phyloP scores from a whole-genome alignment of 2,888 invertebrate genomes.

The Philopedon plagiatum region DNA sequence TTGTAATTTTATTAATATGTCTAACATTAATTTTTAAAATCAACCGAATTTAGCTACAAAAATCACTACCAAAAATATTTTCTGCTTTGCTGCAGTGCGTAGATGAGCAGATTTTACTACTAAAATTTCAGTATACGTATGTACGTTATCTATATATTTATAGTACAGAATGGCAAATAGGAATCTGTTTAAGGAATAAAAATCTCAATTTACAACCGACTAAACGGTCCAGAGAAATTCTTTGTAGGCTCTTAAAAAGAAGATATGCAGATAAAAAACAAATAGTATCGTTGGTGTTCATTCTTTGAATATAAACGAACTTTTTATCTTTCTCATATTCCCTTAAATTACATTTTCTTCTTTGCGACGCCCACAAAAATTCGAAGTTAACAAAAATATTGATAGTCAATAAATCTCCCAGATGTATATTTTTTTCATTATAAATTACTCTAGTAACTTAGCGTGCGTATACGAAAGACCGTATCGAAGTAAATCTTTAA shows the following conservation, averaged over 20 bases:
- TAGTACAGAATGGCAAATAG: neutral
- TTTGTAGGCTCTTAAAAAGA: neutral
- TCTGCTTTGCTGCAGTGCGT: too few species aligned
- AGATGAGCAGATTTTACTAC: too few species aligned
- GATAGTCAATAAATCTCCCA: neutral
- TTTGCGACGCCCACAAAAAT: neutral
- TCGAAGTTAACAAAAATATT: neutral
- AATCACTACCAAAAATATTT: too few species aligned
- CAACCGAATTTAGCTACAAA: too few species aligned
- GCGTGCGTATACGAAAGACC: neutral
- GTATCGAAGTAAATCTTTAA: neutral
- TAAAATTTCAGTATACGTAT: too few species aligned
- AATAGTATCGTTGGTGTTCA: neutral
- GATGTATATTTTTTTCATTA: neutral
- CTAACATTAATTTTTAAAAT: too few species aligned
- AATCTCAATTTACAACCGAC: neutral
- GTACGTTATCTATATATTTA: too few species aligned
- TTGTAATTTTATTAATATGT: too few species aligned
- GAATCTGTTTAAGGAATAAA: neutral
- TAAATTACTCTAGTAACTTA: neutral
- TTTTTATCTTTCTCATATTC: neutral
- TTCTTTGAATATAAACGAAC: neutral
- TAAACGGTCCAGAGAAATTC: neutral
- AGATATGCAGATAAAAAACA: neutral
- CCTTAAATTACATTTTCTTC: neutral